Base-by-base conservation (phyloP, 2,797 vertebrate genomes). In the Malurus splendens region DNA sequence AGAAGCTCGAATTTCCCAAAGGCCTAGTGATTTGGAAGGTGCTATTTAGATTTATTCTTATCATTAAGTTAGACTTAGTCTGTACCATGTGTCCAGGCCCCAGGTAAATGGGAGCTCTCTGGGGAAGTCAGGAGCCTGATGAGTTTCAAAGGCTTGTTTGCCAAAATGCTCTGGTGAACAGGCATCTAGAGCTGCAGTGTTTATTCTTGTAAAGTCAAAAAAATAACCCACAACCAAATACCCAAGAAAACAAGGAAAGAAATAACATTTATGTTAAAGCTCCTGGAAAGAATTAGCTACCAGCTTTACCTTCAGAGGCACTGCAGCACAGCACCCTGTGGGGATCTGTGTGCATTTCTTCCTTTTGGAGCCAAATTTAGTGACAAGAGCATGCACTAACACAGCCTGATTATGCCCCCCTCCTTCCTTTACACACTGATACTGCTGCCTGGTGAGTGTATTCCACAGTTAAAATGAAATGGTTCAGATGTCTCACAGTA, bases 1-100 rank as follows among this genome's bases (percentile, higher is more conserved):
- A 60, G 51, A 61, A 78, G 41, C 41, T 62, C 82, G 87, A 90
- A 90, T 92, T 95, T 95, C 80, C 89, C 89, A 75, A 61, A 87
- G 85, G 73, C 41, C 73, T 75, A 22, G 73, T 70, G 81, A 67
- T 76, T 86, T 88, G 71, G 83, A 90, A 86, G 77, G 78, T 1
- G 19, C 59, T 92, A 55, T 93, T 95, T 83, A 66, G 87, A 90
- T 92, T 90, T 89, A 67, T 79, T 89, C 48, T 70, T 73, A 48
- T 67, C 60, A 50, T 88, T 86, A 56, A 33, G 60, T 84, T 73
- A 64, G 74, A 45, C 51, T 57, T 27, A 18, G 38, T 32, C 56
- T 86, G 68, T 30, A 36, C 64, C 62, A 18, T n/a, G 57, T 79
- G 90, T 66, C 48, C 86, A 76, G 92, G 59, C 52, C 82, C 19